Evolutionary conservation across 2,113 vertebrate species (phyloP).

Genomic region (Gadus macrocephalus): DNA sequence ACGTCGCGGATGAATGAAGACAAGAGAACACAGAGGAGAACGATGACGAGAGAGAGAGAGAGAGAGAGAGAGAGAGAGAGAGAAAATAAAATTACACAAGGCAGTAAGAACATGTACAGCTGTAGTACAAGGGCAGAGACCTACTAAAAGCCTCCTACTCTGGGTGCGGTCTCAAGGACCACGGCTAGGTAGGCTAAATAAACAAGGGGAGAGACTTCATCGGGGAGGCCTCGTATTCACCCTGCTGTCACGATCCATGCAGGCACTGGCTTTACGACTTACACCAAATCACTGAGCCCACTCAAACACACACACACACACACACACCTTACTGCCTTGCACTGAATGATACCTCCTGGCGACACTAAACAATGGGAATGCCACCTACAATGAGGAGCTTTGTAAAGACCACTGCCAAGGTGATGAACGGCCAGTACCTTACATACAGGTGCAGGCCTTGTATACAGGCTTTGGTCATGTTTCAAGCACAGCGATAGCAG

Average conservation of each 20-base stretch:
- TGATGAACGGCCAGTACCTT: constrained; percentile 24
- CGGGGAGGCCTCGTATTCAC: constrained; percentile 4
- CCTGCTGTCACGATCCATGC: constrained; percentile 15
- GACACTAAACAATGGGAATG: constrained; percentile 40
- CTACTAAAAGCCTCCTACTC: not conserved
- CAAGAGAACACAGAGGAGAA: not conserved
- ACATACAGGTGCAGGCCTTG: too few species aligned
- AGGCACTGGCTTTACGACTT: constrained; percentile 24
- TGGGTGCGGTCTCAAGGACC: too few species aligned
- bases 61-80: constrained; percentile 21
- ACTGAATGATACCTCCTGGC: not conserved
- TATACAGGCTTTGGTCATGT: too few species aligned
- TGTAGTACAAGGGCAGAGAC: not conserved
- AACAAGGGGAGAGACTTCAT: constrained; percentile 2
- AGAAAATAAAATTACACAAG: not conserved
- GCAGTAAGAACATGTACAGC: not conserved
- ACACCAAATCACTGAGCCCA: constrained; percentile 26
- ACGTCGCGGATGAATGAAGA: too few species aligned
- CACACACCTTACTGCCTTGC: too few species aligned
- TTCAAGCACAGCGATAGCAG: too few species aligned
- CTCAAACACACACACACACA: not conserved
- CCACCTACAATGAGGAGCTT: constrained; percentile 21
- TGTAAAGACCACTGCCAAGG: constrained; percentile 13
- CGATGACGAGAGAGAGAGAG: too few species aligned
- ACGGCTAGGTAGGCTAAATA: not conserved